These are phyloP conservation scores for Zophobas morio DNA, from an alignment of 1,140 invertebrate genomes.

Conservation along the genomic window DNA sequence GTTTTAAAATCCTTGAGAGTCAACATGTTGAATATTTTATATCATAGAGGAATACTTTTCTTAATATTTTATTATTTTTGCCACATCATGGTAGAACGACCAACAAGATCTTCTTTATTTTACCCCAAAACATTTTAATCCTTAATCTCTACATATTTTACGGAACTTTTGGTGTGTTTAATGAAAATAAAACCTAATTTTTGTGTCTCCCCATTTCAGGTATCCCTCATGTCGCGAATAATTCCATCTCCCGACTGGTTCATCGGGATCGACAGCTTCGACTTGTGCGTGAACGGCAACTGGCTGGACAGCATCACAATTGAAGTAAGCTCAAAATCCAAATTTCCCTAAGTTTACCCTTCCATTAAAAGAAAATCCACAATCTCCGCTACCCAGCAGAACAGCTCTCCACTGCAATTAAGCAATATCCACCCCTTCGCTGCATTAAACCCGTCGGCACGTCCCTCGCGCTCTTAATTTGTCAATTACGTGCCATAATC, in stretches of 20 bases:
- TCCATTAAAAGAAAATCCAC: conserved; percentile 1
- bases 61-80: too few relatives aligned
- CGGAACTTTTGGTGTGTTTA: too few relatives aligned
- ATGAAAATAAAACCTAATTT: background rate
- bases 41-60: too few relatives aligned
- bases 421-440: too few relatives aligned
- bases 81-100: too few relatives aligned
- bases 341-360: background rate
- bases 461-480: conserved; percentile 28
- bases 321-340: conserved; percentile 74
- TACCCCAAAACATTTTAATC: too few relatives aligned
- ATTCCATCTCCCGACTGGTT: conserved; percentile 99
- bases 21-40: too few relatives aligned
- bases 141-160: too few relatives aligned
- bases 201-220: conserved; percentile 70
- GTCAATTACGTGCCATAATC: conserved; percentile 31
- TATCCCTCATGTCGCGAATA: conserved; percentile 89
- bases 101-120: too few relatives aligned
- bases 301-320: conserved; percentile 95
- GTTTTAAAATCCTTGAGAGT: too few relatives aligned
- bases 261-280: conserved; percentile 93
- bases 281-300: conserved; percentile 93
- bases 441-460: too few relatives aligned
- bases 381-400: background rate
- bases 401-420: background rate